Evolutionary conservation across 1,140 invertebrate genomes (phyloP).

Genomic region (Mamestra configurata): DNA sequence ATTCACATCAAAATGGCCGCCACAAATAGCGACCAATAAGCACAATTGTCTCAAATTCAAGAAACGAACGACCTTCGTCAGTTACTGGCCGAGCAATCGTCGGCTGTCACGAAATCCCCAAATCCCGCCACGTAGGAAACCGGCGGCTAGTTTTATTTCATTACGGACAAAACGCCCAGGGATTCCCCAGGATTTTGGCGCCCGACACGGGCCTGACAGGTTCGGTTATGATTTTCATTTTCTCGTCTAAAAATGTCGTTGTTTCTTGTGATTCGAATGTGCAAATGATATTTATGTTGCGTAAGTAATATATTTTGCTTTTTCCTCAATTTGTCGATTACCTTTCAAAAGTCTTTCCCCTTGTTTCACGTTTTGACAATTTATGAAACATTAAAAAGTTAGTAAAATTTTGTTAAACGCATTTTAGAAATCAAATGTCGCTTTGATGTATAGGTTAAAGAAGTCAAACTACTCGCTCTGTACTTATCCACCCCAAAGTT

Average conservation of each 20-base stretch:
- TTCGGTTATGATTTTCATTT: conserved; percentile 52
- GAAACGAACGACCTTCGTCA: conserved; percentile 53
- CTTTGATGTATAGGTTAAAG: no score
- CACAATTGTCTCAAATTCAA: conserved; percentile 44
- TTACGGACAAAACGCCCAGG: conserved; percentile 47
- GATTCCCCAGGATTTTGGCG: conserved; percentile 50
- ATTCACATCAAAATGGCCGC: conserved; percentile 33
- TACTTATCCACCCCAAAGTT: background rate
- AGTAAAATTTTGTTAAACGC: no score
- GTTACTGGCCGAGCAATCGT: conserved; percentile 48
- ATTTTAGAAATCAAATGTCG: no score
- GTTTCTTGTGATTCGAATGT: conserved; percentile 21
- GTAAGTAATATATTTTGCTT: no score
- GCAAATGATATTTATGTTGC: conserved; percentile 5
- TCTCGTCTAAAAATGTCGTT: conserved; percentile 43
- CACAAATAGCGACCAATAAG: conserved; percentile 27
- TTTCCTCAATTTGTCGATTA: no score
- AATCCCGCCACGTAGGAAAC: conserved; percentile 52
- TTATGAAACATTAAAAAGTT: no score
- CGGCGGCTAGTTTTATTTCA: conserved; percentile 55
- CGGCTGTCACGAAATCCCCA: conserved; percentile 54
- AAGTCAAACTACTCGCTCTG: background rate
- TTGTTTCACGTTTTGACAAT: no score
- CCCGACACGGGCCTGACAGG: conserved; percentile 49
- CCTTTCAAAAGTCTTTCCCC: no score